A percentile compares a stretch with the other conserved stretches of the same genome.
phyloP scores from a whole-genome alignment of 2,888 invertebrate species.

The Aelia acuminata region DNA sequence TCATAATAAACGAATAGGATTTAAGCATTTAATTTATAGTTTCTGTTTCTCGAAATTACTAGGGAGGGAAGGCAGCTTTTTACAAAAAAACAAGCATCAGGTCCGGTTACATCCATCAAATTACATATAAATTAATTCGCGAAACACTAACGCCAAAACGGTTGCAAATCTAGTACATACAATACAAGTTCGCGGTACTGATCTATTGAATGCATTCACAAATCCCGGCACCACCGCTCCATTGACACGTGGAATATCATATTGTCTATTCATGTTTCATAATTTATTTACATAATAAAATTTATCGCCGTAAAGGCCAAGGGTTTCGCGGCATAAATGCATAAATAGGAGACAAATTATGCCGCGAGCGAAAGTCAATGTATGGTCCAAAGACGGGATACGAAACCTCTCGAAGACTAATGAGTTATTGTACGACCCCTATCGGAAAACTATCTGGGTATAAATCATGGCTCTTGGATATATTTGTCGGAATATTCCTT shows the following conservation, averaged over 20 bases:
- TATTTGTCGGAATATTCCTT: neutral
- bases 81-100: no score
- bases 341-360: slow-evolving; percentile 32
- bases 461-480: neutral
- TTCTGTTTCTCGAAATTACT: no score
- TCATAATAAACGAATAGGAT: no score
- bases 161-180: neutral
- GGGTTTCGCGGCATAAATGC: slow-evolving; percentile 35
- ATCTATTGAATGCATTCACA: slow-evolving; percentile 1
- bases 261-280: slow-evolving; percentile 44
- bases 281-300: slow-evolving; percentile 46
- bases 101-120: no score
- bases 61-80: no score
- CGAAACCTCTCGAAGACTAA: neutral
- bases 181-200: neutral
- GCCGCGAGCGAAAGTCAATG: slow-evolving; percentile 11
- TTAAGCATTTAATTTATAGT: no score
- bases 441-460: neutral
- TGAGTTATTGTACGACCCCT: neutral
- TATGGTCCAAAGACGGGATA: neutral
- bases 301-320: slow-evolving; percentile 40
- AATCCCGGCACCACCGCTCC: neutral
- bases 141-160: neutral
- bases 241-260: slow-evolving; percentile 29
- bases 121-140: neutral